Percentiles rank a stretch among this genome's conserved stretches.
Evolutionary conservation across 1,140 invertebrate species (phyloP).

Genomic region (Atta colombica): DNA sequence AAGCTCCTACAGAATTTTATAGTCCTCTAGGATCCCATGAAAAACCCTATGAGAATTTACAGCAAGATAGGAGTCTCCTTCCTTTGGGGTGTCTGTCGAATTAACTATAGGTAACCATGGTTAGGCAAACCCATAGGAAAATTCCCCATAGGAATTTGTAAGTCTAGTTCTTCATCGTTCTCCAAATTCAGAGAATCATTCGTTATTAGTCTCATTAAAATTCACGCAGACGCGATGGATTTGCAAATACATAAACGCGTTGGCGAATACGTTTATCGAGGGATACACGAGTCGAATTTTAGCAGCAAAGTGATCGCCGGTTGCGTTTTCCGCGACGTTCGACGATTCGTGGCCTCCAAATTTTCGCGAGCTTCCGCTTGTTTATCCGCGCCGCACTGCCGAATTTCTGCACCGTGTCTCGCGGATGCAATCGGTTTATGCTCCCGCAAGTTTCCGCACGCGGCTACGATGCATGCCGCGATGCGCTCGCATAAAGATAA

Average conservation of each 20-base stretch:
- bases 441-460: slow-evolving; percentile 67
- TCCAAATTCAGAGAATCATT: neutral
- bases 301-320: neutral
- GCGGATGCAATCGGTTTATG: slow-evolving; percentile 77
- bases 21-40: no score
- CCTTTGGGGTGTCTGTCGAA: no score
- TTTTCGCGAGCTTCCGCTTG: slow-evolving; percentile 33
- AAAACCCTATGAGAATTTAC: no score
- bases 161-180: neutral
- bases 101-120: no score
- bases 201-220: slow-evolving; percentile 39
- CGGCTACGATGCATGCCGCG: slow-evolving; percentile 62
- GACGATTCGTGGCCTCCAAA: neutral
- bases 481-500: slow-evolving; percentile 82
- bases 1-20: no score
- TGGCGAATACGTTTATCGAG: no score
- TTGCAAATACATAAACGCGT: no score
- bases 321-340: neutral
- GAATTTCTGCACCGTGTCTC: slow-evolving; percentile 79
- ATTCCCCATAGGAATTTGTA: no score
- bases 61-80: no score
- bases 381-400: slow-evolving; percentile 66
- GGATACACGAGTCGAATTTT: no score
- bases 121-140: no score
- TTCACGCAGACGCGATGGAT: neutral